Evolutionary conservation across 2,797 vertebrate species (phyloP).

Genomic region (Anguilla megastoma): DNA sequence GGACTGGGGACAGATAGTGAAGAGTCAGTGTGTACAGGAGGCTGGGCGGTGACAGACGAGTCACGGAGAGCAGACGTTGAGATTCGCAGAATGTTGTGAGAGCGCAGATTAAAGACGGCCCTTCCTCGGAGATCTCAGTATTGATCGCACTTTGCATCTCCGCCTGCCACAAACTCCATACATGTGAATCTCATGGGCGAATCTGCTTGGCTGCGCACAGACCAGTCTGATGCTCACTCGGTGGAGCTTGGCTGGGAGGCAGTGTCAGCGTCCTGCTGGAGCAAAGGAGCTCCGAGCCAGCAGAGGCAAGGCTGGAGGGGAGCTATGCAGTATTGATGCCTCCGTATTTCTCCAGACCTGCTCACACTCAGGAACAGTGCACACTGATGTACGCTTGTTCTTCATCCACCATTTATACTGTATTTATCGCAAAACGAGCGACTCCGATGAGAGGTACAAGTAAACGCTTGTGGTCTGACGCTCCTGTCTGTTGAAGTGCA

Average conservation of each 20-base stretch:
- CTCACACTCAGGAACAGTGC: neutral
- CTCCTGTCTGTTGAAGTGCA: neutral
- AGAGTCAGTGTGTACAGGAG: neutral
- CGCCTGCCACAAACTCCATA: neutral
- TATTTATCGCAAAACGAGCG: neutral
- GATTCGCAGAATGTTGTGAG: neutral
- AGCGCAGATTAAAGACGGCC: neutral
- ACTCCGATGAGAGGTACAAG: neutral
- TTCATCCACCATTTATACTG: neutral
- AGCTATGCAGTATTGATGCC: slow-evolving; percentile 13
- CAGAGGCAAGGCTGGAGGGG: neutral
- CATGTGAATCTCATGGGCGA: neutral
- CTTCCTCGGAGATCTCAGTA: neutral
- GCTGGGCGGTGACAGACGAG: neutral
- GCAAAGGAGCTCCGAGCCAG: neutral
- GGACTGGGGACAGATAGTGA: neutral
- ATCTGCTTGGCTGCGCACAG: neutral
- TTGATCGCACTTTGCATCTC: neutral
- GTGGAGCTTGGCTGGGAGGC: neutral
- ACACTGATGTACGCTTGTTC: neutral
- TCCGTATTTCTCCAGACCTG: neutral
- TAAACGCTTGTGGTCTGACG: neutral
- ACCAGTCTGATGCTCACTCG: neutral
- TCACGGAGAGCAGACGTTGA: neutral
- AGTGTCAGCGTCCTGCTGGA: neutral